phyloP scores from a whole-genome alignment of 2,888 invertebrate species.

The Phyllotreta cruciferae region DNA sequence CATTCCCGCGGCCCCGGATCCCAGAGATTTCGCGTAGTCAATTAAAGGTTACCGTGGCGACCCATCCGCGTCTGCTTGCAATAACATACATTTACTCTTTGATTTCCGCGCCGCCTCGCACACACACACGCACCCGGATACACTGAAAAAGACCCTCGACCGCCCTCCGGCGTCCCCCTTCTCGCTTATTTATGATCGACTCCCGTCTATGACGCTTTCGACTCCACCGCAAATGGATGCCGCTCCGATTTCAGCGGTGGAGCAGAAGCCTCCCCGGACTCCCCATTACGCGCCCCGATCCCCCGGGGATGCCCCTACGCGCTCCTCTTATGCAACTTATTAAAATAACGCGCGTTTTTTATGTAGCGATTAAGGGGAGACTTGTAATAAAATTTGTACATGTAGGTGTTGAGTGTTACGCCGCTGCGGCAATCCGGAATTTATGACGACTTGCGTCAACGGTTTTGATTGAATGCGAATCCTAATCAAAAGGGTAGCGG shows the following conservation, averaged over 20 bases:
- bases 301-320: background rate
- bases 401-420: too few species aligned
- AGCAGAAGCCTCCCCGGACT: background rate
- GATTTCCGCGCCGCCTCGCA: constrained; percentile 26
- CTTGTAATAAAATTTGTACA: too few species aligned
- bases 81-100: constrained; percentile 28
- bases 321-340: too few species aligned
- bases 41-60: constrained; percentile 26
- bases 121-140: constrained; percentile 2
- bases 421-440: constrained; percentile 1
- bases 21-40: constrained; percentile 17
- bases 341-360: too few species aligned
- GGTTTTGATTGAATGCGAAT: constrained; percentile 13
- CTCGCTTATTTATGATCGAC: constrained; percentile 18
- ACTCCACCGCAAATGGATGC: constrained; percentile 14
- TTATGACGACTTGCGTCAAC: constrained; percentile 16
- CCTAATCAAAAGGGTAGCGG: constrained; percentile 11
- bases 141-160: constrained; percentile 24
- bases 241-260: constrained; percentile 17
- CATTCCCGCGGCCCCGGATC: constrained; percentile 8
- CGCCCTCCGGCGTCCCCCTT: constrained; percentile 17
- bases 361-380: too few species aligned
- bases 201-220: constrained; percentile 15
- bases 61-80: constrained; percentile 19
- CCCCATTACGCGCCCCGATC: background rate